Evolutionary conservation across 2,888 invertebrate genomes (phyloP).

Genomic region (Hecatera dysodea): DNA sequence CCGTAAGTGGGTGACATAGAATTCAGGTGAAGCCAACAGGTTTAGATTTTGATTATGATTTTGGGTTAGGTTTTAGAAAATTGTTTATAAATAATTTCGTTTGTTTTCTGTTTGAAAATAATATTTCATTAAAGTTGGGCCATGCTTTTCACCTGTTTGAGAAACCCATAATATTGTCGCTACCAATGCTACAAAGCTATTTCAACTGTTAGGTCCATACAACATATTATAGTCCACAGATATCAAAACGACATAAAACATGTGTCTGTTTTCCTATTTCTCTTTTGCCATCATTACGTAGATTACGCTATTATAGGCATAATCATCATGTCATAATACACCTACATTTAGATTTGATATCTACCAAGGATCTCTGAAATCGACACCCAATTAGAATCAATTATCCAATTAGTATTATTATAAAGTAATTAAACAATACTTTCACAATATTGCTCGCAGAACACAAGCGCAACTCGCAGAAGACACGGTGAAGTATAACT

Average conservation of each 20-base stretch:
- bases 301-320: background rate
- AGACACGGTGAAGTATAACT: constrained; percentile 6
- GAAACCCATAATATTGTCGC: background rate
- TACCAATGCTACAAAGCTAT: background rate
- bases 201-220: background rate
- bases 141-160: background rate
- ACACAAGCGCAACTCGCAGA: constrained; percentile 9
- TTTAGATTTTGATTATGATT: constrained; percentile 63
- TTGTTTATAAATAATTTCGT: background rate
- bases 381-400: constrained; percentile 1
- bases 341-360: background rate
- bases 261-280: background rate
- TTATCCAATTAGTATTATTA: constrained; percentile 15
- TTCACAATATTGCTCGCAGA: constrained; percentile 17
- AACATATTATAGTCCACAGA: background rate
- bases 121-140: background rate
- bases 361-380: background rate
- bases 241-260: background rate
- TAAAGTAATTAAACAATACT: constrained; percentile 16
- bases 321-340: too few species aligned
- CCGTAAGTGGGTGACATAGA: constrained; percentile 80
- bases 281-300: background rate
- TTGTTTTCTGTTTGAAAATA: background rate
- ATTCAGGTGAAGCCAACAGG: constrained; percentile 69
- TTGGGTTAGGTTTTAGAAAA: constrained; percentile 13